Percentiles rank a stretch among this genome's conserved stretches.
Evolutionary conservation across 2,888 invertebrate species (phyloP).

Genomic region (Drosophila siamana): DNA sequence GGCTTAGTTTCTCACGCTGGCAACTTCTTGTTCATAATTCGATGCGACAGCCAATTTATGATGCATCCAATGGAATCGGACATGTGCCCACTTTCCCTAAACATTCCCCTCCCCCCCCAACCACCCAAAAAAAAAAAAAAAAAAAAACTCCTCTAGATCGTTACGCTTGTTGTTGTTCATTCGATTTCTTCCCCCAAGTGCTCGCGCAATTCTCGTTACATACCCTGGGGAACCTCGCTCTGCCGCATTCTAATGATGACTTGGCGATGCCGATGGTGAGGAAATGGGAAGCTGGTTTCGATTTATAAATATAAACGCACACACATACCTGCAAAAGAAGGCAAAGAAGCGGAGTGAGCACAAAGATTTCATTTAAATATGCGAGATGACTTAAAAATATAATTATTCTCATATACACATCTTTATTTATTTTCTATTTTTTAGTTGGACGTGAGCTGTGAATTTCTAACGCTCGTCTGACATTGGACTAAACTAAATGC

Average conservation of each 20-base stretch:
- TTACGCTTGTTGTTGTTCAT: neutral
- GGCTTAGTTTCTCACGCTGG: slow-evolving; percentile 51
- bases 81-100: slow-evolving; percentile 59
- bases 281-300: neutral
- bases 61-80: slow-evolving; percentile 52
- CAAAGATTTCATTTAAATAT: slow-evolving; percentile 33
- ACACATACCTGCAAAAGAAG: slow-evolving; percentile 57
- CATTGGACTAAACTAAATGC: slow-evolving; percentile 37
- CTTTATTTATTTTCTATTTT: no score
- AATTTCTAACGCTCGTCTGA: slow-evolving; percentile 29
- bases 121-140: no score
- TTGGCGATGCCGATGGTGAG: slow-evolving; percentile 13
- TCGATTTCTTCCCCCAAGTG: neutral
- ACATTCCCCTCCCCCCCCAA: slow-evolving; percentile 38
- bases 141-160: slow-evolving; percentile 15
- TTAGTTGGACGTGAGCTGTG: slow-evolving; percentile 6
- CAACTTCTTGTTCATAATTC: slow-evolving; percentile 59
- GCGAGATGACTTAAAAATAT: slow-evolving; percentile 39
- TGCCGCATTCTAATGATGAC: slow-evolving; percentile 23
- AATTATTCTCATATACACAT: slow-evolving; percentile 47
- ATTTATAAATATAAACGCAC: slow-evolving; percentile 46
- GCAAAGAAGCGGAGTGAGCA: neutral
- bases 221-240: slow-evolving; percentile 31
- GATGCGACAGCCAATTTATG: slow-evolving; percentile 61
- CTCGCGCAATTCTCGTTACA: slow-evolving; percentile 15